These are phyloP conservation scores for Trogon surrucura DNA, from an alignment of 2,113 vertebrate genomes.

Conservation along the genomic window DNA sequence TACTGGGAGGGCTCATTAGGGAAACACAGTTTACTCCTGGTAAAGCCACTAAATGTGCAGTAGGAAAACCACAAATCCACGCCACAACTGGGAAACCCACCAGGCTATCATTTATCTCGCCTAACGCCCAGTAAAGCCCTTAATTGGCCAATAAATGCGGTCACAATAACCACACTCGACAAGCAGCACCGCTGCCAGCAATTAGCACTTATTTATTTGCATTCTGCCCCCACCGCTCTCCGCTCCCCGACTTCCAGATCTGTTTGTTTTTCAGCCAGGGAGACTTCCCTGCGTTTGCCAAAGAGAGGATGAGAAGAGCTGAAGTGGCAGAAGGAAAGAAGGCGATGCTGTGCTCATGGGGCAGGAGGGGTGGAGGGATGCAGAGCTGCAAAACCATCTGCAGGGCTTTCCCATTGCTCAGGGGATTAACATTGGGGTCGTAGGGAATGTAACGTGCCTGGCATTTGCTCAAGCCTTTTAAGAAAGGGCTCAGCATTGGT, in stretches of 20 bases:
- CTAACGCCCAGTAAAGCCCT: constrained; percentile 56
- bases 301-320: not conserved
- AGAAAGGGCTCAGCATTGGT: not conserved
- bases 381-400: not conserved
- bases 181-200: constrained; percentile 34
- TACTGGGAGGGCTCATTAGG: accelerated
- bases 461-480: not conserved
- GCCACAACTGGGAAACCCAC: not conserved
- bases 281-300: accelerated
- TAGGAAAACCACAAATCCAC: not conserved
- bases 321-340: accelerated
- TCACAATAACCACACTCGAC: not conserved
- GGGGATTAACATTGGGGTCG: not conserved
- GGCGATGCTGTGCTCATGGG: not conserved
- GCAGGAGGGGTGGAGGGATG: not conserved
- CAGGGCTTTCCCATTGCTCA: not conserved
- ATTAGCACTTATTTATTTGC: constrained; percentile 76
- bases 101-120: constrained; percentile 32
- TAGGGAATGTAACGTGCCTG: accelerated
- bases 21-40: accelerated
- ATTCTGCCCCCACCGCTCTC: constrained; percentile 2
- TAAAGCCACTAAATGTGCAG: not conserved
- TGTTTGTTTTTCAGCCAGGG: constrained; percentile 2
- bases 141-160: constrained; percentile 80
- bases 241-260: not conserved